Base-by-base conservation (phyloP, 2,888 invertebrate genomes). In the Calameuta pallipes region DNA sequence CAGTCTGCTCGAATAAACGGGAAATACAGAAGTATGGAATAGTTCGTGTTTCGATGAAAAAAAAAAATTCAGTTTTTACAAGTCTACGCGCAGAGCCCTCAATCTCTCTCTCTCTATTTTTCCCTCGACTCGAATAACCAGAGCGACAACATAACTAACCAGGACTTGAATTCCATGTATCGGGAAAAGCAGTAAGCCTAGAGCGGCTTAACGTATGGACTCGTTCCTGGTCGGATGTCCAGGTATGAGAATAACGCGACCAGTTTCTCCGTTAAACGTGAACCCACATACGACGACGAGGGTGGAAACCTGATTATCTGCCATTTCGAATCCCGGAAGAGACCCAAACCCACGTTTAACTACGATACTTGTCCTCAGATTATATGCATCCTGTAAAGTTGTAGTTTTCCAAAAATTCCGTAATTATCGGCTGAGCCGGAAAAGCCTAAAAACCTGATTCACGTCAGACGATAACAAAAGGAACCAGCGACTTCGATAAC, bases 101-200 rank as follows among this genome's bases (percentile, higher is more conserved):
- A 3, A 33, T 41, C 70, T 71, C 76, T 69, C 68, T 12, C n/a
- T 71, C 76, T 81, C 75, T 81, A 71, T 75, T 12, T 36, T 34
- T 73, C 15, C 74, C 11, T 15, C 76, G 37, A 31, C 73, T n/a
- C 11, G 36, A 56, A 23, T 56, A 56, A 56, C 56, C 56, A 23
- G 56, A 9, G 23, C 23, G 56, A 56, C 56, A 23, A 23, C 56
- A 23, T 23, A 2, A 56, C 56, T 56, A 9, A 30, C 30, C 12
- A 69, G 70, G 30, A 35, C 69, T 33, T 74, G 36, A 23, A 31
- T 70, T 70, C 41, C 71, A 33, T 33, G 23, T 41, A 6, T 34
- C 33, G 56, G 30, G 31, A 76, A 41, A 68, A 76, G 31, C 33
- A 15, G 30, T 71, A 71, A 33, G 23, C 34, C 6, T 13, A 71